Percentiles rank a stretch among this genome's conserved stretches.
Conservation (phyloP, 2,113 vertebrate species). For the Halcyon malimbica region DNA sequence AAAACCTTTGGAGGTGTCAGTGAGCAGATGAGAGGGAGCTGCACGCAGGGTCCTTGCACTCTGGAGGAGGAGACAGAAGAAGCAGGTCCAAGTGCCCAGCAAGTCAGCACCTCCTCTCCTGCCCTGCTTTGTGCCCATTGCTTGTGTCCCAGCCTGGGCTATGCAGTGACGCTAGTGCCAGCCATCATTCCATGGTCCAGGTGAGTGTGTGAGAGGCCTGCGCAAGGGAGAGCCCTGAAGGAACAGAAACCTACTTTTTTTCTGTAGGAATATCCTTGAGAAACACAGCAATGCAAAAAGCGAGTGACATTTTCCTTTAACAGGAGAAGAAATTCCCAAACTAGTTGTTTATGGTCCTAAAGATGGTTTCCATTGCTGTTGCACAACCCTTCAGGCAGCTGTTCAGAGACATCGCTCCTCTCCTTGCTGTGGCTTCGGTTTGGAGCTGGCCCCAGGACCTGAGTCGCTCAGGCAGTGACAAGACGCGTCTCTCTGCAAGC, state of each 20-base stretch:
- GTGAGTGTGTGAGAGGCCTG: background rate
- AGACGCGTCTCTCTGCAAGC: background rate
- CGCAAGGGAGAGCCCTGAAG: background rate
- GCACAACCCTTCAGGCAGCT: background rate
- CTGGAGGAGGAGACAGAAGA: too few species aligned
- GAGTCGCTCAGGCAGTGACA: rapidly evolving
- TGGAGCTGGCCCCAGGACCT: background rate
- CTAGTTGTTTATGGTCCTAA: background rate
- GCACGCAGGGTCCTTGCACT: rapidly evolving
- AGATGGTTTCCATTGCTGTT: background rate
- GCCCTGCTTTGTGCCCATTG: background rate
- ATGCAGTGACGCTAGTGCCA: rapidly evolving
- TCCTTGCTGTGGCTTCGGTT: background rate
- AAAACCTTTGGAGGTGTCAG: background rate
- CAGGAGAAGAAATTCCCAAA: background rate
- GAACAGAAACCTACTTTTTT: background rate
- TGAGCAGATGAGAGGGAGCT: background rate
- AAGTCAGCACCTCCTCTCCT: background rate
- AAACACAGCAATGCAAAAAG: background rate
- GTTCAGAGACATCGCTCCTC: background rate
- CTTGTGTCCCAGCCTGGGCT: rapidly evolving
- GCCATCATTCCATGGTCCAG: rapidly evolving
- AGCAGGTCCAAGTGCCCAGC: background rate
- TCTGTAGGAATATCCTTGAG: background rate
- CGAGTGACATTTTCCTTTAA: background rate